Percentiles rank a stretch among this genome's conserved stretches.
phyloP scores from a whole-genome alignment of 2,888 invertebrate species.

The Pyrochroa serraticornis region DNA sequence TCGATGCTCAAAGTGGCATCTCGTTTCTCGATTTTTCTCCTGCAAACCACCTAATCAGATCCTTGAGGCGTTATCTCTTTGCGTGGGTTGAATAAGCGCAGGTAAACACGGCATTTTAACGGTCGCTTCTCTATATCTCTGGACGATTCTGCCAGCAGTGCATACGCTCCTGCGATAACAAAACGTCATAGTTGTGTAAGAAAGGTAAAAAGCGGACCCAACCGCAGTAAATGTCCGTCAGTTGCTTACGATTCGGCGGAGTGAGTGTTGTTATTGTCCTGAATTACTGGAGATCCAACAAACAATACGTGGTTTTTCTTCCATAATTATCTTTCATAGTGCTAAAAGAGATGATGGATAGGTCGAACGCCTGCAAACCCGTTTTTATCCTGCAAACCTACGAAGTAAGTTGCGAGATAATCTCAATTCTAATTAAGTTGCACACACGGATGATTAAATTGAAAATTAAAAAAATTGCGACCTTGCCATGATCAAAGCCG shows the following conservation, averaged over 20 bases:
- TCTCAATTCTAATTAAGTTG: slow-evolving; percentile 10
- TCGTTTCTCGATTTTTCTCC: no score
- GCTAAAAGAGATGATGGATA: slow-evolving; percentile 17
- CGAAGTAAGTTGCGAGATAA: slow-evolving; percentile 61
- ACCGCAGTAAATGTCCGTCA: slow-evolving; percentile 13
- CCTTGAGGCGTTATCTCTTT: no score
- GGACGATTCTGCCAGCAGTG: not conserved
- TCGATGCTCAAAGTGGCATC: no score
- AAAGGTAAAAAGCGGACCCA: slow-evolving; percentile 29
- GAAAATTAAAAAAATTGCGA: not conserved
- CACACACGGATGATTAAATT: not conserved
- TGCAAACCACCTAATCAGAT: no score
- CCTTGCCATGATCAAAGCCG: no score
- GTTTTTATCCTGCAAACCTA: slow-evolving; percentile 66
- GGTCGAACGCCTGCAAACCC: slow-evolving; percentile 53
- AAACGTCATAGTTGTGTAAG: slow-evolving; percentile 40
- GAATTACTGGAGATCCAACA: slow-evolving; percentile 13
- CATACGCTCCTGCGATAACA: slow-evolving; percentile 23
- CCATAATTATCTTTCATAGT: slow-evolving; percentile 1
- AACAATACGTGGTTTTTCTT: slow-evolving; percentile 6
- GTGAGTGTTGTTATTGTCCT: not conserved
- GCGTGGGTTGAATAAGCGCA: no score
- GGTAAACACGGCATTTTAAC: no score
- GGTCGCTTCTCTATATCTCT: no score
- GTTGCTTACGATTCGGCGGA: slow-evolving; percentile 12